A percentile compares a stretch with the other conserved stretches of the same genome.
Evolutionary conservation across 1,140 invertebrate genomes (phyloP).

Genomic region (Polypedilum vanderplanki): DNA sequence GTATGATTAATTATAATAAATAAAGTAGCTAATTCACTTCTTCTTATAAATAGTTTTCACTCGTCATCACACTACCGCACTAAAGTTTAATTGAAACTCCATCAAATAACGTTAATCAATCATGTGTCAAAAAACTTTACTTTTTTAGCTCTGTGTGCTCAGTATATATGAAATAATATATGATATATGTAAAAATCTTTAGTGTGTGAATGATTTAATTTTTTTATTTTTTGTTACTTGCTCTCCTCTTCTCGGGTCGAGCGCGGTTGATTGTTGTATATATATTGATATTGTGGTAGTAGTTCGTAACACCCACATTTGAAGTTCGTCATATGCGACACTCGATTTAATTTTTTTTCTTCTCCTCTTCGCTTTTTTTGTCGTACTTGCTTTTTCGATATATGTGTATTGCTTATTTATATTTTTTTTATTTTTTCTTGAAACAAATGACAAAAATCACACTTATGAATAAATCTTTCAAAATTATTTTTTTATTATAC

Average conservation of each 20-base stretch:
- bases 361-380: no score
- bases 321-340: constrained; percentile 16
- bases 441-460: background rate
- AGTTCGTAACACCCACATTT: constrained; percentile 17
- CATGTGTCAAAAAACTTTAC: constrained; percentile 24
- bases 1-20: no score
- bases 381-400: background rate
- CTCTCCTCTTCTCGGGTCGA: constrained; percentile 8
- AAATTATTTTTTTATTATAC: no score
- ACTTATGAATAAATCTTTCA: background rate
- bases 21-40: no score
- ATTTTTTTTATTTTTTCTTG: background rate
- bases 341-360: background rate
- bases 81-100: constrained; percentile 21
- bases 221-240: background rate
- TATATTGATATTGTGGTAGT: background rate
- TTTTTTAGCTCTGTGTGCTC: background rate
- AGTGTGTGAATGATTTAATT: constrained; percentile 14
- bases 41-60: constrained; percentile 3
- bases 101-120: constrained; percentile 27
- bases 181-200: background rate
- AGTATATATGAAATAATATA: background rate
- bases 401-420: background rate
- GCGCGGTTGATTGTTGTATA: background rate
- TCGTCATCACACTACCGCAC: constrained; percentile 3